Evolutionary conservation across 2,888 invertebrate species (phyloP).

Genomic region (Cistogaster globosa): DNA sequence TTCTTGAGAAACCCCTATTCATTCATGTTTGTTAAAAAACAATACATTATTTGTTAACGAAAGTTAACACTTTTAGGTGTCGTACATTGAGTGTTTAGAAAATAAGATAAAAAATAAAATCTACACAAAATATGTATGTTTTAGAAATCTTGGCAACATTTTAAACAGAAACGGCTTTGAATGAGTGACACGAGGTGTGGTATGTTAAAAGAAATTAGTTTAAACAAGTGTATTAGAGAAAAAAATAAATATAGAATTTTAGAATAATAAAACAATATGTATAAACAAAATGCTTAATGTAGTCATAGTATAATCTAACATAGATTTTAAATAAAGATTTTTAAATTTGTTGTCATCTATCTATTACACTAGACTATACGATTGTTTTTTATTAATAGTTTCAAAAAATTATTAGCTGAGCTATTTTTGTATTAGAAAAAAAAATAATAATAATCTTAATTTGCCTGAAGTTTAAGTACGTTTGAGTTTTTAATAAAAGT

Average conservation of each 20-base stretch:
- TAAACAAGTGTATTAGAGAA: constrained; percentile 35
- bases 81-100: background rate
- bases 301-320: background rate
- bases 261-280: constrained; percentile 40
- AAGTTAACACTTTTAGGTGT: constrained; percentile 12
- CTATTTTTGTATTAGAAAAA: too few relatives aligned
- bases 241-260: constrained; percentile 25
- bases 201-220: constrained; percentile 26
- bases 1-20: constrained; percentile 17
- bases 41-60: constrained; percentile 21
- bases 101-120: constrained; percentile 17
- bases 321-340: too few relatives aligned
- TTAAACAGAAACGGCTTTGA: constrained; percentile 58
- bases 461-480: too few relatives aligned
- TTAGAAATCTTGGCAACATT: constrained; percentile 55
- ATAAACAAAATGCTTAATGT: constrained; percentile 5
- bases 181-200: constrained; percentile 58
- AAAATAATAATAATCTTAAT: too few relatives aligned
- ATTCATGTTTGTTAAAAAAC: constrained; percentile 31
- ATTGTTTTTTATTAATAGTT: too few relatives aligned
- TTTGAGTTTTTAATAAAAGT: too few relatives aligned
- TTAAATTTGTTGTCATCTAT: too few relatives aligned
- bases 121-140: constrained; percentile 26
- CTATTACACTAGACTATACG: too few relatives aligned
- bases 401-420: too few relatives aligned